A percentile compares a stretch with the other conserved stretches of the same genome.
Conservation (phyloP, 92 coral and sea anemone genomes). For the Desmophyllum pertusum region DNA sequence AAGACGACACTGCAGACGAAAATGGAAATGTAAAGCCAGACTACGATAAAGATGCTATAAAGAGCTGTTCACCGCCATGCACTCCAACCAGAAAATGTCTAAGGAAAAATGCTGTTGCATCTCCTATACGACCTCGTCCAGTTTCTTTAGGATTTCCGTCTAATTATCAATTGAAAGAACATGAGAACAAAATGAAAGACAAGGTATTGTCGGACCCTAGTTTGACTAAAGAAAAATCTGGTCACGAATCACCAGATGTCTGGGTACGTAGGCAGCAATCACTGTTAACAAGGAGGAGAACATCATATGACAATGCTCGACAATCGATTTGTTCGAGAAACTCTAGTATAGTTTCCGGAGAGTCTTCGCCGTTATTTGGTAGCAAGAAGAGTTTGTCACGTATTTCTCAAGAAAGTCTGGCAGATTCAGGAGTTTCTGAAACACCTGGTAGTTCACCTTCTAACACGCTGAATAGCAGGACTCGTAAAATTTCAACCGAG, state of each 20-base stretch:
- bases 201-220: constrained; percentile 44
- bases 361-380: constrained; percentile 45
- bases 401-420: constrained; percentile 75
- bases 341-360: constrained; percentile 59
- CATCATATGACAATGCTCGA: constrained; percentile 56
- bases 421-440: constrained; percentile 84
- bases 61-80: constrained; percentile 14
- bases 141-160: constrained; percentile 32
- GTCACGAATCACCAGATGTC: constrained; percentile 17
- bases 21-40: constrained; percentile 13
- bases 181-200: constrained; percentile 15
- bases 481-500: constrained; percentile 9
- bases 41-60: neutral
- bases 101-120: constrained; percentile 18
- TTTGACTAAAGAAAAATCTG: constrained; percentile 31
- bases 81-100: constrained; percentile 12
- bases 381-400: constrained; percentile 70
- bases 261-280: constrained; percentile 63
- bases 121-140: constrained; percentile 34
- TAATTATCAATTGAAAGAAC: constrained; percentile 1
- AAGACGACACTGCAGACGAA: constrained; percentile 14
- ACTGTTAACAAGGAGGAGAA: constrained; percentile 30
- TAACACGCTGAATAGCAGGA: constrained; percentile 57
- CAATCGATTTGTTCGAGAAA: constrained; percentile 34
- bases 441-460: constrained; percentile 79